Percentiles rank a stretch among this genome's conserved stretches.
Evolutionary conservation across 2,888 invertebrate species (phyloP).

Genomic region (Melinopterus prodromus): DNA sequence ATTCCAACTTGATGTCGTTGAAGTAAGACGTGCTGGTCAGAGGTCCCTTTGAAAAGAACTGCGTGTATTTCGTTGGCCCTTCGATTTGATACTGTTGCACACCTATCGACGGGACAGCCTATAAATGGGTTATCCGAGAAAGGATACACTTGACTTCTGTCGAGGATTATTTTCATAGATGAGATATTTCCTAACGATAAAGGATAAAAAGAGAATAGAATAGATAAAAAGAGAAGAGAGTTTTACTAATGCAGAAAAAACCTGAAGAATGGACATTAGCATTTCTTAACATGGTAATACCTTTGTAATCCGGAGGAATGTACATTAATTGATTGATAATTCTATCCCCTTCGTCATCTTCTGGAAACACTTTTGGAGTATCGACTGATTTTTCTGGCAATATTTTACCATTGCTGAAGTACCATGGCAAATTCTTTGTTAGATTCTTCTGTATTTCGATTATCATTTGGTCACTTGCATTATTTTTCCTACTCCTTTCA

Average conservation of each 20-base stretch:
- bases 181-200: conserved; percentile 50
- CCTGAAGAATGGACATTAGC: too few species aligned
- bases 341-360: conserved; percentile 75
- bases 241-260: too few species aligned
- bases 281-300: conserved; percentile 41
- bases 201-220: not conserved
- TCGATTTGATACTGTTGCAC: conserved; percentile 80
- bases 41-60: not conserved
- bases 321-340: conserved; percentile 89
- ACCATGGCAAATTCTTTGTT: not conserved
- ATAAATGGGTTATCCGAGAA: conserved; percentile 8
- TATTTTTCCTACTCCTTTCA: not conserved
- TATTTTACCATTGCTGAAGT: not conserved
- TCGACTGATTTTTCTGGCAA: conserved; percentile 50
- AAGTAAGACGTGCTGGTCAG: conserved; percentile 82
- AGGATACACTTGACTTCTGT: not conserved
- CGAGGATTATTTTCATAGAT: not conserved
- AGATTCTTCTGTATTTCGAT: not conserved
- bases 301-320: conserved; percentile 77
- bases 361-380: conserved; percentile 76
- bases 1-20: conserved; percentile 91
- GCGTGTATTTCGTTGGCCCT: conserved; percentile 64
- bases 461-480: not conserved
- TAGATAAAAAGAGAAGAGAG: too few species aligned
- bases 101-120: conserved; percentile 90